Percentiles rank a stretch among this genome's conserved stretches.
These are phyloP conservation scores for Catharus minimus DNA, from an alignment of 2,113 vertebrate species.

Conservation along the genomic window DNA sequence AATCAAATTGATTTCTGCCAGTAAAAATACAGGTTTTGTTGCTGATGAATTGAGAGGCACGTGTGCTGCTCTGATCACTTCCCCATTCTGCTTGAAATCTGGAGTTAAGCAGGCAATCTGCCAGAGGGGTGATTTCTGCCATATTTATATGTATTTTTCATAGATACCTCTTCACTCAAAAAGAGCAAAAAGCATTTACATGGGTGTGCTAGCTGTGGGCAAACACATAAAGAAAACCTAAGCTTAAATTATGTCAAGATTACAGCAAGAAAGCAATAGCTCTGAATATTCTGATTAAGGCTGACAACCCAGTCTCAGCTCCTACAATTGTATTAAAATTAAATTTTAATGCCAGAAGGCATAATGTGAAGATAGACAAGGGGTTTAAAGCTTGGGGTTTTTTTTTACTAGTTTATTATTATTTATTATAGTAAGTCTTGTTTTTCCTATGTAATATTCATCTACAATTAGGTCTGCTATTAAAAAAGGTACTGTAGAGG, in stretches of 20 bases:
- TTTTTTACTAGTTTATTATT: neutral
- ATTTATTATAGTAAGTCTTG: constrained; percentile 7
- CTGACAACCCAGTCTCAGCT: neutral
- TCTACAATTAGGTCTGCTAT: neutral
- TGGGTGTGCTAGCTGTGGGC: neutral
- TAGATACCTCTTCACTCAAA: neutral
- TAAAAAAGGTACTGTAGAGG: neutral
- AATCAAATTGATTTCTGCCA: neutral
- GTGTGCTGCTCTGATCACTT: neutral
- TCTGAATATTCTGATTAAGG: constrained; percentile 29
- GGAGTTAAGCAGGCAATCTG: neutral
- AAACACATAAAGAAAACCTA: constrained; percentile 19
- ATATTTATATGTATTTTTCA: constrained; percentile 16
- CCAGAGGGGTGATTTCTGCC: neutral
- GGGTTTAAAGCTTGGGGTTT: neutral
- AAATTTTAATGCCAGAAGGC: constrained; percentile 12
- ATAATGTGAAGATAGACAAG: neutral
- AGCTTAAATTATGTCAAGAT: constrained; percentile 13
- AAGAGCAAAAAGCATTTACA: constrained; percentile 3
- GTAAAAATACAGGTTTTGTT: constrained; percentile 3
- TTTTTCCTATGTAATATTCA: constrained; percentile 5
- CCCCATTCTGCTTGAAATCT: neutral
- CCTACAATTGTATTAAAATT: neutral
- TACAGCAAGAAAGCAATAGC: neutral
- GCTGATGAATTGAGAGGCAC: neutral